These are phyloP conservation scores for Melanargia galathea DNA, from an alignment of 2,888 invertebrate species.

Conservation along the genomic window DNA sequence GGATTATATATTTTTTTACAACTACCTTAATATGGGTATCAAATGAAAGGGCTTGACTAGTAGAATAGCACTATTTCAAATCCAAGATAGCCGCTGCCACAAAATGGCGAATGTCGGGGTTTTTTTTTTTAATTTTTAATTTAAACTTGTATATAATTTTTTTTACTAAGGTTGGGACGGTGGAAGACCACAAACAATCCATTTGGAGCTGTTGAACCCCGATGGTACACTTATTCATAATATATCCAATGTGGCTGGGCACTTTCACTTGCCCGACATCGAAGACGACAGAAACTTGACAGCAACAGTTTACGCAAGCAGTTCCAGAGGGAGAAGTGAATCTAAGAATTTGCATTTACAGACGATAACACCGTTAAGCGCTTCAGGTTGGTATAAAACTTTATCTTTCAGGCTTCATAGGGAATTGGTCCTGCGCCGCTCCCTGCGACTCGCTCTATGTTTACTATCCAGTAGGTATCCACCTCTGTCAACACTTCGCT, in stretches of 20 bases:
- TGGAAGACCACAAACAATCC: slow-evolving; percentile 60
- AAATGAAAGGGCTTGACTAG: no score
- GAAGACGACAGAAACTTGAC: slow-evolving; percentile 54
- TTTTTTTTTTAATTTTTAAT: no score
- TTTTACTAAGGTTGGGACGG: slow-evolving; percentile 64
- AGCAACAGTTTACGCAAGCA: slow-evolving; percentile 58
- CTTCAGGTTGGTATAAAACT: slow-evolving; percentile 48
- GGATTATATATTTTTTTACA: no score
- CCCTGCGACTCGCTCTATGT: no score
- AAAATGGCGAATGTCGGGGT: no score
- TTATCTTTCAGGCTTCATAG: no score
- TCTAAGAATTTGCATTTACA: slow-evolving; percentile 48
- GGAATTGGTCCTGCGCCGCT: no score
- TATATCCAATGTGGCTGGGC: slow-evolving; percentile 53
- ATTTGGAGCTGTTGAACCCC: slow-evolving; percentile 53
- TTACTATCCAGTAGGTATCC: no score
- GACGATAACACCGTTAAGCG: slow-evolving; percentile 49
- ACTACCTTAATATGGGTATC: no score
- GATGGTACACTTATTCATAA: slow-evolving; percentile 53
- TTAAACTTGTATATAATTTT: not conserved
- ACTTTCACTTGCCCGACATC: slow-evolving; percentile 54
- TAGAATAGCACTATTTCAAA: no score
- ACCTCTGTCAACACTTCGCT: no score
- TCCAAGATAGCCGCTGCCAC: no score
- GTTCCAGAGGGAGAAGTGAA: slow-evolving; percentile 55